Conservation (phyloP, 2,888 invertebrate genomes). For the Lordiphosa andalusiaca region DNA sequence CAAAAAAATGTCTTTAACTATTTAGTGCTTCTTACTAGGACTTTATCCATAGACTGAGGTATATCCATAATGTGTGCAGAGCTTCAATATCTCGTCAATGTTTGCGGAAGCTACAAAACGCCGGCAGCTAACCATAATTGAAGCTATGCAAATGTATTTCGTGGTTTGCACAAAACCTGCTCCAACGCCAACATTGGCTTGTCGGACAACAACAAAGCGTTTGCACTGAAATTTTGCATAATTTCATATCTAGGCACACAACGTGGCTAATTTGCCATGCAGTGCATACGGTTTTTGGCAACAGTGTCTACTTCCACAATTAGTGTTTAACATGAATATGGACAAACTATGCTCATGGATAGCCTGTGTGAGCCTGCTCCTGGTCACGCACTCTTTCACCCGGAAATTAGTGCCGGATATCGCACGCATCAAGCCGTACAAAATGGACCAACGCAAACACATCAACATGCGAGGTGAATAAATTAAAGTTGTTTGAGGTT, state of each 20-base stretch:
- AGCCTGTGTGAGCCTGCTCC: neutral
- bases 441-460: constrained; percentile 15
- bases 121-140: constrained; percentile 36
- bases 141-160: constrained; percentile 35
- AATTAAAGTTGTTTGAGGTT: constrained; percentile 4
- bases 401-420: constrained; percentile 55
- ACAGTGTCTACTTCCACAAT: constrained; percentile 1
- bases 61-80: too few species aligned
- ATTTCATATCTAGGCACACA: neutral
- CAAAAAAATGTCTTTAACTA: too few species aligned
- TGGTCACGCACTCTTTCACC: constrained; percentile 24
- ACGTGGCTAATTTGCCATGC: constrained; percentile 2
- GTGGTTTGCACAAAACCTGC: neutral
- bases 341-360: constrained; percentile 6
- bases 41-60: too few species aligned
- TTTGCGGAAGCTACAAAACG: constrained; percentile 15
- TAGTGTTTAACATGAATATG: constrained; percentile 11
- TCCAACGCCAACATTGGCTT: neutral
- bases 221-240: constrained; percentile 4
- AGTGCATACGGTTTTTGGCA: constrained; percentile 10
- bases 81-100: too few species aligned
- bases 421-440: constrained; percentile 33
- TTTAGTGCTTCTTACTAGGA: too few species aligned
- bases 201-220: neutral
- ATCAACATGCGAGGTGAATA: constrained; percentile 22